Conservation (phyloP, 2,888 invertebrate species). For the Microchrysa polita region DNA sequence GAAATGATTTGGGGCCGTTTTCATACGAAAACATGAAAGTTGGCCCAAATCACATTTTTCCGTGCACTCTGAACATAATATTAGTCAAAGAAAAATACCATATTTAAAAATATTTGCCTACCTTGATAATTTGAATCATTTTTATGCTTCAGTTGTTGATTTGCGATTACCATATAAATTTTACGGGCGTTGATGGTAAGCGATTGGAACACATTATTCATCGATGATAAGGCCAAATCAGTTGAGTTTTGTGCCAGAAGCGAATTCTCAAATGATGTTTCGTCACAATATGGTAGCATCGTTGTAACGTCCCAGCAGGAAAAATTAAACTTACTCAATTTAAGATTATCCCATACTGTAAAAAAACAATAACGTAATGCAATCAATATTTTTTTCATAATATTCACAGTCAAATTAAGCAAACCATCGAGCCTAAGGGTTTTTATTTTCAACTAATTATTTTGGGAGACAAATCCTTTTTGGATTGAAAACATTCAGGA, state of each 20-base stretch:
- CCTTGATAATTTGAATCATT: constrained; percentile 80
- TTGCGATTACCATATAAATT: constrained; percentile 83
- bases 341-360: constrained; percentile 89
- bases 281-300: constrained; percentile 81
- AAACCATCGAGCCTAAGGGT: too few species aligned
- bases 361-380: too few species aligned
- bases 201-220: constrained; percentile 89
- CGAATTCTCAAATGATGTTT: constrained; percentile 87
- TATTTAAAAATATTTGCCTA: constrained; percentile 59
- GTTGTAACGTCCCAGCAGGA: constrained; percentile 93
- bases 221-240: constrained; percentile 81
- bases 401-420: too few species aligned
- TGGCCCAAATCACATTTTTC: too few species aligned
- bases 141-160: constrained; percentile 81
- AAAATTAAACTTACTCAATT: constrained; percentile 85
- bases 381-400: too few species aligned
- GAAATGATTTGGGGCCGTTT: too few species aligned
- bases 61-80: too few species aligned
- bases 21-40: too few species aligned
- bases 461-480: too few species aligned
- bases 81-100: too few species aligned
- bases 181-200: constrained; percentile 88
- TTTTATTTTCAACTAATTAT: too few species aligned
- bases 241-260: constrained; percentile 82
- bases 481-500: too few species aligned